A percentile compares a stretch with the other conserved stretches of the same genome.
These are phyloP conservation scores for Dicentrarchus labrax DNA, from an alignment of 2,113 vertebrate genomes.

Conservation along the genomic window DNA sequence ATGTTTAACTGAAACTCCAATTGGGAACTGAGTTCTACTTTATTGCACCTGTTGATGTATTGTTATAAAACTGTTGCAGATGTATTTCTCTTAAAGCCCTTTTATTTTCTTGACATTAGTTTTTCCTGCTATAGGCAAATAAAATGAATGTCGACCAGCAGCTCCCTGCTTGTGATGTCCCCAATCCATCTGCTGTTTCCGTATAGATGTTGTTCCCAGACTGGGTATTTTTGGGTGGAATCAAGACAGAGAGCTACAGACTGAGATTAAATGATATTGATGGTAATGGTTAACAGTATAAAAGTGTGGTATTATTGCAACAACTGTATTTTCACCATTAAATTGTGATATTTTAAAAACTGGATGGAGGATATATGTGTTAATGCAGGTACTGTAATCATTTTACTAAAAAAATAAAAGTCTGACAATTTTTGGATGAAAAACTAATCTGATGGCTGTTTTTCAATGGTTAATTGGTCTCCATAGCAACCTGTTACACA, in stretches of 20 bases:
- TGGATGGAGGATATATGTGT: neutral
- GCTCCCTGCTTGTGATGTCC: no score
- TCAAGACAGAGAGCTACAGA: neutral
- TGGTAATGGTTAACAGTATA: neutral
- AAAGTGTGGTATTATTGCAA: neutral
- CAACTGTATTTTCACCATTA: neutral
- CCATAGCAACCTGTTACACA: slow-evolving; percentile 40
- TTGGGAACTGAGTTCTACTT: neutral
- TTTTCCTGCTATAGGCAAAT: no score
- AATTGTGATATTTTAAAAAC: neutral
- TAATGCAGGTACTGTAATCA: neutral
- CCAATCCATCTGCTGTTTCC: neutral
- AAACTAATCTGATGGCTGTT: neutral
- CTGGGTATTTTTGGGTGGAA: neutral
- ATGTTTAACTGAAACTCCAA: neutral
- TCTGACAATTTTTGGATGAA: neutral
- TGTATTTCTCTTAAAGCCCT: neutral
- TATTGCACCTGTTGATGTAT: neutral
- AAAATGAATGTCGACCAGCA: no score
- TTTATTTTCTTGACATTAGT: neutral
- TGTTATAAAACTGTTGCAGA: neutral
- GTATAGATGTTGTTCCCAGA: neutral
- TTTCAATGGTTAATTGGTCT: slow-evolving; percentile 23
- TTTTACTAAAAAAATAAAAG: neutral
- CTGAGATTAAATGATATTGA: neutral